Conservation (phyloP, 2,113 vertebrate species). For the Heterochromis multidens region DNA sequence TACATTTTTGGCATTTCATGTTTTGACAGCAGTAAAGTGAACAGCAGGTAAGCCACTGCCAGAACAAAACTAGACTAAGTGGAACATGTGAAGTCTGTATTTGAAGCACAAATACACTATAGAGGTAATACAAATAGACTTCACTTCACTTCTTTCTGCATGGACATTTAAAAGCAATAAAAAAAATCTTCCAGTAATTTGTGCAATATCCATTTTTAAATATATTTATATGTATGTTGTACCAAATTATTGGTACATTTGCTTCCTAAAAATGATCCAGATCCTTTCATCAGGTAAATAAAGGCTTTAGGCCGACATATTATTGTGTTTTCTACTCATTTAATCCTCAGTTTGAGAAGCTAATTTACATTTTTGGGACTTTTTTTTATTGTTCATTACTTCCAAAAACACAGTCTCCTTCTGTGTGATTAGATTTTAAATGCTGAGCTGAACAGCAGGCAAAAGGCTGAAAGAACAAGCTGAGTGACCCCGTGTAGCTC, state of each 20-base stretch:
- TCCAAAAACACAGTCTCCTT: background rate
- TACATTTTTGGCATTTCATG: background rate
- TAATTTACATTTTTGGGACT: background rate
- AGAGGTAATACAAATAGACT: no score
- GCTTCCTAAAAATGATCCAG: background rate
- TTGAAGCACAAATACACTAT: fast-evolving
- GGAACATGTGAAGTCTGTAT: no score
- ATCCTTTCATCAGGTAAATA: background rate
- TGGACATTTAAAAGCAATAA: background rate
- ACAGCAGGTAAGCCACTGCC: background rate
- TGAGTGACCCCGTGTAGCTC: background rate
- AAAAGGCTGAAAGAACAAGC: background rate
- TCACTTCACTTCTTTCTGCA: background rate
- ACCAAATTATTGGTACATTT: no score
- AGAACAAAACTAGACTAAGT: background rate
- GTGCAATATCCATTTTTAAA: no score
- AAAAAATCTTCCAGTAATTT: no score
- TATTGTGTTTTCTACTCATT: background rate
- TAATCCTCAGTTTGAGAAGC: background rate
- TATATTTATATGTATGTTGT: no score
- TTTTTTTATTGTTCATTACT: background rate
- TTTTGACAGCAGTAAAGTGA: background rate
- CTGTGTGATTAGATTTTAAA: background rate
- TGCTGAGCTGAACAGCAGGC: background rate
- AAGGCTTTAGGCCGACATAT: background rate